These are phyloP conservation scores for Pasiphila rectangulata DNA, from an alignment of 2,888 invertebrate species.

Conservation along the genomic window DNA sequence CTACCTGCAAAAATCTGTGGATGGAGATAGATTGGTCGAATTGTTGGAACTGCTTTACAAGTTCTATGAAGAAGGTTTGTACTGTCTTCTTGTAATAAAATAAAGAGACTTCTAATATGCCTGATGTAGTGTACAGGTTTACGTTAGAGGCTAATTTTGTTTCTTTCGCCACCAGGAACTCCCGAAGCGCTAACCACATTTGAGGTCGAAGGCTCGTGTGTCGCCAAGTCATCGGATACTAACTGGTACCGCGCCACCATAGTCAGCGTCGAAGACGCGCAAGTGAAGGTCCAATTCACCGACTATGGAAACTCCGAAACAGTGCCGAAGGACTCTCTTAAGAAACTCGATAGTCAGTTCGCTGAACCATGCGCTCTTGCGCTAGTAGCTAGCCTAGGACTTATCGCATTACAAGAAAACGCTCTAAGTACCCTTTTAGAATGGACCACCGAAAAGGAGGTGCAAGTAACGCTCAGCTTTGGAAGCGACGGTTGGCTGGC, in stretches of 20 bases:
- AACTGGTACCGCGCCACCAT: conserved; percentile 87
- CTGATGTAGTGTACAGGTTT: not conserved
- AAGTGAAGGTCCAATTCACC: conserved; percentile 79
- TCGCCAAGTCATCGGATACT: conserved; percentile 81
- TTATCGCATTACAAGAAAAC: conserved; percentile 64
- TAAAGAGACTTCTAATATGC: not conserved
- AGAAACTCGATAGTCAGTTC: conserved; percentile 72
- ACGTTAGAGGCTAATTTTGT: not conserved
- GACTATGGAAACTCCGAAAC: conserved; percentile 87
- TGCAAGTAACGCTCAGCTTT: conserved; percentile 76
- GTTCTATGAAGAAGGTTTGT: conserved; percentile 70
- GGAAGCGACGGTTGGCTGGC: conserved; percentile 80
- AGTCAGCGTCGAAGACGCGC: conserved; percentile 59
- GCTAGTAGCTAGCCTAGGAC: conserved; percentile 61
- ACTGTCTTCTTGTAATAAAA: not conserved
- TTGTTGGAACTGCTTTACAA: conserved; percentile 82
- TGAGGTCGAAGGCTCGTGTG: conserved; percentile 80
- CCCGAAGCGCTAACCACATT: conserved; percentile 63
- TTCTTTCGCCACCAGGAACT: conserved; percentile 47
- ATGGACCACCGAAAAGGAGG: conserved; percentile 73
- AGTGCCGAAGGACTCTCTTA: conserved; percentile 67
- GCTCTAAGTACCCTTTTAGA: conserved; percentile 58
- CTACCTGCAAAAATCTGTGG: conserved; percentile 81
- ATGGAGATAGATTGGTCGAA: conserved; percentile 72
- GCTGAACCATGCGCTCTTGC: conserved; percentile 65